phyloP scores from a whole-genome alignment of 2,113 vertebrate species.

The Poecile atricapillus region DNA sequence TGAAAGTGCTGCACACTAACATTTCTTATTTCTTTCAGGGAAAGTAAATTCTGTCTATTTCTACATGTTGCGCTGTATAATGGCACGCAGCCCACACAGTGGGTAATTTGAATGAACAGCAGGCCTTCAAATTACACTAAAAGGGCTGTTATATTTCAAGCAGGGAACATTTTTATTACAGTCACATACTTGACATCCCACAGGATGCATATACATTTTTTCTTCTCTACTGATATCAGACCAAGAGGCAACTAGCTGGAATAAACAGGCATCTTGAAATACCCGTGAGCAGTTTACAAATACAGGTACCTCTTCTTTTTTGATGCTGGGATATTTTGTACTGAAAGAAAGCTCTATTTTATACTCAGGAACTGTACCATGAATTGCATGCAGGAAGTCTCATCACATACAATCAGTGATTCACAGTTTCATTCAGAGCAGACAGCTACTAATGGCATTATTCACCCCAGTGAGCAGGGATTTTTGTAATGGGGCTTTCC shows the following conservation, averaged over 20 bases:
- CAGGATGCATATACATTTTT: not conserved
- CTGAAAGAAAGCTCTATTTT: not conserved
- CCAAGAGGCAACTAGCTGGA: not conserved
- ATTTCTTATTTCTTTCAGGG: not conserved
- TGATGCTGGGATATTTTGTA: not conserved
- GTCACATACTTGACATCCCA: not conserved
- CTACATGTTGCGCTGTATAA: not conserved
- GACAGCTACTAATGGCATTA: not conserved
- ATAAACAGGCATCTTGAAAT: not conserved
- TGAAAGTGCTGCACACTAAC: not conserved
- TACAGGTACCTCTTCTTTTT: not conserved
- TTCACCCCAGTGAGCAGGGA: not conserved
- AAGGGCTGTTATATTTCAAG: constrained; percentile 20
- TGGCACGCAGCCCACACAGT: not conserved
- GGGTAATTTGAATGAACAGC: constrained; percentile 41
- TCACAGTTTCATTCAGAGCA: not conserved
- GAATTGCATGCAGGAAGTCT: not conserved
- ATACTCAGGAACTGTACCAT: not conserved
- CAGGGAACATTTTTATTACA: constrained; percentile 16
- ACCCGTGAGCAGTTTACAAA: not conserved
- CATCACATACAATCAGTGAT: not conserved
- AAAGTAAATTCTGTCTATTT: not conserved
- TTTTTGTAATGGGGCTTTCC: not conserved
- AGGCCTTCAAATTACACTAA: not conserved
- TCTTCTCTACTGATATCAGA: not conserved